Evolutionary conservation across 2,888 invertebrate genomes (phyloP), one percentile per base, ranked within the genome.

Genomic region (Odontothrips loti): DNA sequence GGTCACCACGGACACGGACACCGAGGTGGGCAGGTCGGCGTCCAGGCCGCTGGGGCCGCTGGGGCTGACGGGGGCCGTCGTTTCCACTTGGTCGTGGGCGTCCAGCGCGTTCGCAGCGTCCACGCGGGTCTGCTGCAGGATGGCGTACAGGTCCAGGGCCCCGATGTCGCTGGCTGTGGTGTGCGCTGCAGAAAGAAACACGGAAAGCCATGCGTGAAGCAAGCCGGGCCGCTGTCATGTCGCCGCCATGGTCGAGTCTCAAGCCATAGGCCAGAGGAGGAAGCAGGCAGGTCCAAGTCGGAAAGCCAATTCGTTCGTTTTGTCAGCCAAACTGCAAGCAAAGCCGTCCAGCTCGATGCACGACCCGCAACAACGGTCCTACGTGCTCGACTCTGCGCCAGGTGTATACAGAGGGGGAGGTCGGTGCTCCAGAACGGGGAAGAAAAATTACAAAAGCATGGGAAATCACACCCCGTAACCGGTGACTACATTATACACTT

Each of bases 121-220:
- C 84, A 88, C 90, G 83, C 90, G 90, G 0, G 90, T 90, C 83
- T 91, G 90, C 85, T 91, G 91, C 80, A 94, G 89, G 85, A 95
- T 93, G 0, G 95, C 95, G 85, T 95, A 95, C 79, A 95, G 88
- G 85, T 95, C 95, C 20, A 94, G 88, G 17, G 95, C 95, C 0
- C 94, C 93, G 88, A 95, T 95, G 85, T 95, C 94, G 68, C 68
- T 75, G 23, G 68, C 68, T 23, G 68, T 75, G 68, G 68, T 75
- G 68, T 75, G 68, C 27, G 68, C 68, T 75, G 68, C 68, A 43
- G 34, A 43, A 75, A 75, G 68, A 75, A 75, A 75, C 23, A 75
- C 68, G 23, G 27, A 12, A 68, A 75, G 68, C 68, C 68, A 75
- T 75, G 68, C 68, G 23, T 75, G 58, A 75, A 75, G 68, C 68